phyloP scores from a whole-genome alignment of 2,888 invertebrate species.

The Drosophila pseudotakahashii region DNA sequence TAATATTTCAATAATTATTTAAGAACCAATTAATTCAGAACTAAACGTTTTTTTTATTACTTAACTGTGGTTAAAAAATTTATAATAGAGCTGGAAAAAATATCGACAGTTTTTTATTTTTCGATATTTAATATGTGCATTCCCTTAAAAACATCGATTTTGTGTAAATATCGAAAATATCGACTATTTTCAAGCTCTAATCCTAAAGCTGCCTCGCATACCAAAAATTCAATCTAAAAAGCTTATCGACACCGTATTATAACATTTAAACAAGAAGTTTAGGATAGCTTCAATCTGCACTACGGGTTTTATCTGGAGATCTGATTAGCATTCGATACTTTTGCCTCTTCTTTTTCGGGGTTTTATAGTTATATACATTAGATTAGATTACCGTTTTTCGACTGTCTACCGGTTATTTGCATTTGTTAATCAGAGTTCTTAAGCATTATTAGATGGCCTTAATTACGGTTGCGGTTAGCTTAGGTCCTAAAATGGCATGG shows the following conservation, averaged over 20 bases:
- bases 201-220: constrained; percentile 13
- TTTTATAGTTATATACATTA: constrained; percentile 29
- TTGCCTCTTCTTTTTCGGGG: constrained; percentile 25
- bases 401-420: constrained; percentile 33
- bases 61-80: constrained; percentile 3
- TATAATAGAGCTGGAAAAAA: not conserved
- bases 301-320: constrained; percentile 48
- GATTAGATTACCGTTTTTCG: constrained; percentile 12
- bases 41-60: not conserved
- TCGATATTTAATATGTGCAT: too few relatives aligned
- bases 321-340: constrained; percentile 77
- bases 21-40: not conserved
- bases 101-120: too few relatives aligned
- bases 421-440: constrained; percentile 20
- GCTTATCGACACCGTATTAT: constrained; percentile 18
- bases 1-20: not conserved
- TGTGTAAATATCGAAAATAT: too few relatives aligned
- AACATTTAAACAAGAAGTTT: constrained; percentile 18
- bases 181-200: too few relatives aligned
- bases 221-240: constrained; percentile 1
- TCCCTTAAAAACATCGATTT: too few relatives aligned
- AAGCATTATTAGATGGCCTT: constrained; percentile 19
- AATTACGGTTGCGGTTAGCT: constrained; percentile 23
- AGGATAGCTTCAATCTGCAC: constrained; percentile 32
- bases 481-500: constrained; percentile 30